Evolutionary conservation across 2,113 vertebrate genomes (phyloP).

Genomic region (Xyrauchen texanus): DNA sequence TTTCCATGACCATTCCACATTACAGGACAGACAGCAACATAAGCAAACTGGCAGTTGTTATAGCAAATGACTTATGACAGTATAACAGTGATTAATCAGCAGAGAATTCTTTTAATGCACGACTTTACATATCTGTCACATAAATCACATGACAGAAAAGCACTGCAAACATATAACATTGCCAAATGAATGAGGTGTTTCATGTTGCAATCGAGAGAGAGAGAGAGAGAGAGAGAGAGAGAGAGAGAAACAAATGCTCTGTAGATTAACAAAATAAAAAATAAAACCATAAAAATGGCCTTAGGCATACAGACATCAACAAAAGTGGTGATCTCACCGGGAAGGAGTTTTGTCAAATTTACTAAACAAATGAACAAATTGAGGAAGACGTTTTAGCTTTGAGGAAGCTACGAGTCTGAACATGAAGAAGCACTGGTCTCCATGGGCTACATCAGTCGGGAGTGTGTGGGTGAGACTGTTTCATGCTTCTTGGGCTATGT

Average conservation of each 20-base stretch:
- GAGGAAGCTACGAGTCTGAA: not conserved
- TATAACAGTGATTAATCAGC: constrained; percentile 49
- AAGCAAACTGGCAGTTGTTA: constrained; percentile 54
- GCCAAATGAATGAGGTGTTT: constrained; percentile 2
- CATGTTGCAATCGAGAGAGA: not conserved
- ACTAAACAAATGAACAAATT: constrained; percentile 26
- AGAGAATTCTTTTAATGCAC: constrained; percentile 49
- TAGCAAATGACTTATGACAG: constrained; percentile 50
- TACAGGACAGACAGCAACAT: constrained; percentile 29
- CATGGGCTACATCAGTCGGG: constrained; percentile 18
- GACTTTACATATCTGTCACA: constrained; percentile 27
- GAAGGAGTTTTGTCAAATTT: constrained; percentile 13
- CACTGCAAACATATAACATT: not conserved
- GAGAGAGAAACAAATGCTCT: too few relatives aligned
- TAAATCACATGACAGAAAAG: constrained; percentile 20
- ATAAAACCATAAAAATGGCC: not conserved
- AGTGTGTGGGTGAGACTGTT: constrained; percentile 29
- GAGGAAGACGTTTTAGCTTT: not conserved
- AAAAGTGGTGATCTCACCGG: constrained; percentile 40
- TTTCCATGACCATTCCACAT: constrained; percentile 33
- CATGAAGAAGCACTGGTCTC: constrained; percentile 14
- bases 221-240: too few relatives aligned
- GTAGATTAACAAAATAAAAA: not conserved
- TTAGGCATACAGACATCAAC: not conserved
- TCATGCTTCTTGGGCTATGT: constrained; percentile 36